A percentile compares a stretch with the other conserved stretches of the same genome.
These are phyloP conservation scores for Coptodon bakossiorum DNA, from an alignment of 2,113 vertebrate genomes.

Conservation along the genomic window DNA sequence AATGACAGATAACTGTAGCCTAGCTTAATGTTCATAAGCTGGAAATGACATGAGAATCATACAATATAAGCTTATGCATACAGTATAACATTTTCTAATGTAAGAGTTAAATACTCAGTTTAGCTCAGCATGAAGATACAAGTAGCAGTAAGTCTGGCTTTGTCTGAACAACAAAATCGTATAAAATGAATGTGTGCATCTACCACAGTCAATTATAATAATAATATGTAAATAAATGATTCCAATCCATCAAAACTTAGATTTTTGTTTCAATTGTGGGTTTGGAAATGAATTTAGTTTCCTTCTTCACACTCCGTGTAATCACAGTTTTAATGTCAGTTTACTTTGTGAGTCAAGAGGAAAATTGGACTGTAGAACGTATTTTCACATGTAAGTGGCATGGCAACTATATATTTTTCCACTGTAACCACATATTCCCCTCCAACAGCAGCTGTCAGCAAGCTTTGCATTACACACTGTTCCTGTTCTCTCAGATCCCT, in stretches of 20 bases:
- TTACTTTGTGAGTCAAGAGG: constrained; percentile 4
- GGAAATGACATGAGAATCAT: not conserved
- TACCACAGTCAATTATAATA: not conserved
- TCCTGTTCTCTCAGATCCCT: not conserved
- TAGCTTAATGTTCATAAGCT: not conserved
- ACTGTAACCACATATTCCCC: not conserved
- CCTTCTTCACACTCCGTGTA: not conserved
- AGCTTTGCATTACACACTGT: constrained; percentile 4
- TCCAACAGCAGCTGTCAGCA: not conserved
- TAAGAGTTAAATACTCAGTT: not conserved
- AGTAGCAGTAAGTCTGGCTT: not conserved
- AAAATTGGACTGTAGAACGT: constrained; percentile 7
- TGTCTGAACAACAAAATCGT: not conserved
- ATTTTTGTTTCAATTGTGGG: not conserved
- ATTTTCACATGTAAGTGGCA: constrained; percentile 6
- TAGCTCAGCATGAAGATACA: not conserved
- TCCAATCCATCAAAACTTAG: not conserved
- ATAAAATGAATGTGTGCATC: not conserved
- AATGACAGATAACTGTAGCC: not conserved
- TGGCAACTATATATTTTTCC: constrained; percentile 13
- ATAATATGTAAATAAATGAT: not conserved
- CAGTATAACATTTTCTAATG: not conserved
- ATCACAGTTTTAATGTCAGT: not conserved
- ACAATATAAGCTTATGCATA: not conserved
- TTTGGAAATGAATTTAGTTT: not conserved